Evolutionary conservation across 2,113 vertebrate species (phyloP), one percentile per base, ranked within the genome.

Genomic region (Colaptes auratus): DNA sequence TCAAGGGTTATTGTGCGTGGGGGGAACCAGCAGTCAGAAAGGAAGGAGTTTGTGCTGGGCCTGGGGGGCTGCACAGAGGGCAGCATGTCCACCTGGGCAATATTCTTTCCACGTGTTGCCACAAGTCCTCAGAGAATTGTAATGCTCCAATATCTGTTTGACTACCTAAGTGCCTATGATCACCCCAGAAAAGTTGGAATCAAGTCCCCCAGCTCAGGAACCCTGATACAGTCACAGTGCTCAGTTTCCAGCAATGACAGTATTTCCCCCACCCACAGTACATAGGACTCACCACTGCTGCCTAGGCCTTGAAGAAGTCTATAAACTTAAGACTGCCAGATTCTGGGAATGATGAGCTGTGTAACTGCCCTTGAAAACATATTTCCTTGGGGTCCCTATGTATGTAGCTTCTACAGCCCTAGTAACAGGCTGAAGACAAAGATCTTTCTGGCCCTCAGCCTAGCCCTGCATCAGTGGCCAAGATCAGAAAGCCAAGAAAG

Each of bases 101-200:
- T 2, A 5, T 31, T 61, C 55, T 58, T 56, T 64, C 75, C 48
- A 31, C 21, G 4, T 50, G 65, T 52, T 90, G 69, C 64, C 64
- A 13, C 18, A 3, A 35, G 42, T 23, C 42, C 64, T 33, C 10
- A 3, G 58, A 65, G 53, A 70, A 9, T 21, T 36, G 67, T 85
- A 77, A 31, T 3, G 13, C 48, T 77, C 67, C 56, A 24, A 14
- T 66, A 2, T 79, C 59, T 85, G 7, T 91, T 72, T 96, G 88
- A 52, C 74, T 90, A 53, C 92, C 85, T 12, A 96, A 99, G 98
- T 99, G 99, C 99, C 98, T 99, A 98, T 95, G 98, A 99, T 89
- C 98, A 98, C 93, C 98, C 98, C 94, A 98, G 98, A 97, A 96
- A 97, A 96, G 96, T 97, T 77, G 97, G 98, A 92, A 97, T 98